Conservation (phyloP, 2,113 vertebrate species). For the Ageneiosus marmoratus region DNA sequence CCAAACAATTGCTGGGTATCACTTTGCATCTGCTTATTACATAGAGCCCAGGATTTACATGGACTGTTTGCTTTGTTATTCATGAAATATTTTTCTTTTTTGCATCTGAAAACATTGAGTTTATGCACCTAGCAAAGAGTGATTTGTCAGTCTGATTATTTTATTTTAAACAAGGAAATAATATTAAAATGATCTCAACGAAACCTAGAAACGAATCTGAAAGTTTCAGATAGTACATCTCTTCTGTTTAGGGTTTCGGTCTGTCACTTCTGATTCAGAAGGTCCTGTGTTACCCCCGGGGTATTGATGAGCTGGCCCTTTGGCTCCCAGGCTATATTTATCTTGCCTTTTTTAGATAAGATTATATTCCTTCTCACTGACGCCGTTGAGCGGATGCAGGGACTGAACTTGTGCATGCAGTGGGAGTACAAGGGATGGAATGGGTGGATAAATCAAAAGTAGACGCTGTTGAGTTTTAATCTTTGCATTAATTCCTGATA, state of each 20-base stretch:
- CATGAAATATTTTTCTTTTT: background rate
- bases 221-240: background rate
- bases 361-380: conserved; percentile 69
- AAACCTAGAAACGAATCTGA: background rate
- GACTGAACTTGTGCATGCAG: conserved; percentile 7
- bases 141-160: background rate
- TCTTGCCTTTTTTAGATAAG: conserved; percentile 74
- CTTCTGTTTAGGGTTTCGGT: background rate
- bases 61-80: conserved; percentile 19
- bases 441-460: background rate
- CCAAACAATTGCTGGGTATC: conserved; percentile 27
- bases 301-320: conserved; percentile 52
- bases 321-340: conserved; percentile 66
- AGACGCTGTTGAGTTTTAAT: background rate
- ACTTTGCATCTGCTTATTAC: conserved; percentile 28
- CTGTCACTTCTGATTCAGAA: conserved; percentile 25
- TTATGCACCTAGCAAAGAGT: background rate
- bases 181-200: background rate
- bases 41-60: conserved; percentile 10
- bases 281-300: conserved; percentile 49
- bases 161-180: background rate
- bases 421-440: conserved; percentile 13
- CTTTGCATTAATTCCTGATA: background rate
- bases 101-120: conserved; percentile 17
- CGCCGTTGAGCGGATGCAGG: conserved; percentile 45